phyloP scores from a whole-genome alignment of 1,140 invertebrate genomes.

The Melanaphis sacchari region DNA sequence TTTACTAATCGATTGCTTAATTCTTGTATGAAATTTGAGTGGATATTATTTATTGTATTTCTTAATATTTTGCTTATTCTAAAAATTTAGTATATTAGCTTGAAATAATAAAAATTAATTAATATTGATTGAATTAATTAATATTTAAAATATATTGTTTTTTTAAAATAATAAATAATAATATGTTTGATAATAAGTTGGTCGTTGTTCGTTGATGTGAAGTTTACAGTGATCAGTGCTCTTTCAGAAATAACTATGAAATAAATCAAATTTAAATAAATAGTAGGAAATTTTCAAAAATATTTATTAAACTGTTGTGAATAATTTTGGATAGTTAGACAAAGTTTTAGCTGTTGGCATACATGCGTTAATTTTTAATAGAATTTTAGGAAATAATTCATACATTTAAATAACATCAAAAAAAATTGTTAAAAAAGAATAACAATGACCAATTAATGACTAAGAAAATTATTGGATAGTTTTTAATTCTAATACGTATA shows the following conservation, averaged over 20 bases:
- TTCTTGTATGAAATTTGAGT: too few relatives aligned
- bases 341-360: neutral
- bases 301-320: neutral
- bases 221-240: neutral
- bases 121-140: too few relatives aligned
- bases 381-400: neutral
- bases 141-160: neutral
- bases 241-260: neutral
- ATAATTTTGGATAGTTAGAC: neutral
- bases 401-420: neutral
- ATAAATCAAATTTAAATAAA: neutral
- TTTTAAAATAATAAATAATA: neutral
- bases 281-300: neutral
- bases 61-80: too few relatives aligned
- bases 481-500: too few relatives aligned
- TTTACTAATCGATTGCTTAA: too few relatives aligned
- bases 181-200: neutral
- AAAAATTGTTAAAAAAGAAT: neutral
- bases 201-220: neutral
- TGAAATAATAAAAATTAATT: too few relatives aligned
- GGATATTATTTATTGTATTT: too few relatives aligned
- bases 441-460: too few relatives aligned
- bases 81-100: too few relatives aligned
- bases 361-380: too few relatives aligned
- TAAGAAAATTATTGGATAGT: too few relatives aligned